These are phyloP conservation scores for Prochilodus magdalenae DNA, from an alignment of 2,113 vertebrate genomes.

Conservation along the genomic window DNA sequence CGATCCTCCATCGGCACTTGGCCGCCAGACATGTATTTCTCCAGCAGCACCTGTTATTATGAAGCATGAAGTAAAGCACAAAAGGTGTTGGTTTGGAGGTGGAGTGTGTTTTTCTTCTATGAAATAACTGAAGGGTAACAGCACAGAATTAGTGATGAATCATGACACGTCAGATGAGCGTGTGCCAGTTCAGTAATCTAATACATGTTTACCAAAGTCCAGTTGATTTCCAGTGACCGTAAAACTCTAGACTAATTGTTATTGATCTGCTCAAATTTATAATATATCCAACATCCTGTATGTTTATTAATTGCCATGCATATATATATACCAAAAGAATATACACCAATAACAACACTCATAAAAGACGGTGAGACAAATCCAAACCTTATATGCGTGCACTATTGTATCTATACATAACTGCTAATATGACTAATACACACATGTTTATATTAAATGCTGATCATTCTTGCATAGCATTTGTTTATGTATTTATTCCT, in stretches of 20 bases:
- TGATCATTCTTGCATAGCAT: too few species aligned
- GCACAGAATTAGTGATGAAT: neutral
- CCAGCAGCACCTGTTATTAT: slow-evolving; percentile 20
- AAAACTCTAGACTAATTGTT: neutral
- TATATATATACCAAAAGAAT: too few species aligned
- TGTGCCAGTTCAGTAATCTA: too few species aligned
- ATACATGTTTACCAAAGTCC: neutral
- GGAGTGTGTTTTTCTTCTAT: too few species aligned
- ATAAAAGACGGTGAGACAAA: too few species aligned
- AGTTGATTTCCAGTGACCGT: neutral
- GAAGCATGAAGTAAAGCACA: neutral
- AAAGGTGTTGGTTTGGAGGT: neutral
- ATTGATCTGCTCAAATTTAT: neutral
- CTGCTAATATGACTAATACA: too few species aligned
- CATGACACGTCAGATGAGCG: neutral
- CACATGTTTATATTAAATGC: too few species aligned
- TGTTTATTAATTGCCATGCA: neutral
- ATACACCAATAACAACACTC: too few species aligned
- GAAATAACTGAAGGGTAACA: neutral
- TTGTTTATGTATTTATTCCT: too few species aligned
- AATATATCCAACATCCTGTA: neutral
- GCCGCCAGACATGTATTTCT: neutral
- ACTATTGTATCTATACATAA: too few species aligned
- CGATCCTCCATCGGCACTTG: neutral
- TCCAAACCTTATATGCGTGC: too few species aligned